A percentile compares a stretch with the other conserved stretches of the same genome.
Evolutionary conservation across 2,888 invertebrate genomes (phyloP).

Genomic region (Himalopsyche tibetana): DNA sequence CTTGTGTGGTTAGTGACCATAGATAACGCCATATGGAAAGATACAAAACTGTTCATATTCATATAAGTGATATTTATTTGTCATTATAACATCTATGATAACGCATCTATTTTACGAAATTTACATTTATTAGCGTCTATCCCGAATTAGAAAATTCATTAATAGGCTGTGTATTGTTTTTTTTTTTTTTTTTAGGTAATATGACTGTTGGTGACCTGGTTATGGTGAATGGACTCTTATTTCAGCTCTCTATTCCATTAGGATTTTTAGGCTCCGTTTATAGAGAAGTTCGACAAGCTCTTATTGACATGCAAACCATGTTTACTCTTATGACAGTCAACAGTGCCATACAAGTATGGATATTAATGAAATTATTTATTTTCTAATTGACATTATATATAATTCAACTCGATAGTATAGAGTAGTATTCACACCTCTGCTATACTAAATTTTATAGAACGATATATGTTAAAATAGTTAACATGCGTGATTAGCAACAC

Average conservation of each 20-base stretch:
- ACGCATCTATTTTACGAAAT: no score
- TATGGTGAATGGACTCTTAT: constrained; percentile 98
- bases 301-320: constrained; percentile 99
- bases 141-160: neutral
- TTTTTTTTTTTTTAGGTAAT: constrained; percentile 78
- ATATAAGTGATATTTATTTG: no score
- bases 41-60: no score
- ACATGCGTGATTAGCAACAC: no score
- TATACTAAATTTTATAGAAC: no score
- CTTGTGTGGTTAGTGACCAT: no score
- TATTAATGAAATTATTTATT: neutral
- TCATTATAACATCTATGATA: no score
- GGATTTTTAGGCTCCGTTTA: constrained; percentile 99
- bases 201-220: constrained; percentile 99
- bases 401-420: neutral
- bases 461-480: no score
- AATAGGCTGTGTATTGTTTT: neutral
- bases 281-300: constrained; percentile 96
- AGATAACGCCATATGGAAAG: no score
- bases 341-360: constrained; percentile 83
- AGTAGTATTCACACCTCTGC: neutral
- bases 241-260: constrained; percentile 97
- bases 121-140: no score
- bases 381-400: no score
- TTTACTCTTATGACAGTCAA: constrained; percentile 95